Base-by-base conservation (phyloP, 2,113 vertebrate species). In the Peromyscus leucopus region DNA sequence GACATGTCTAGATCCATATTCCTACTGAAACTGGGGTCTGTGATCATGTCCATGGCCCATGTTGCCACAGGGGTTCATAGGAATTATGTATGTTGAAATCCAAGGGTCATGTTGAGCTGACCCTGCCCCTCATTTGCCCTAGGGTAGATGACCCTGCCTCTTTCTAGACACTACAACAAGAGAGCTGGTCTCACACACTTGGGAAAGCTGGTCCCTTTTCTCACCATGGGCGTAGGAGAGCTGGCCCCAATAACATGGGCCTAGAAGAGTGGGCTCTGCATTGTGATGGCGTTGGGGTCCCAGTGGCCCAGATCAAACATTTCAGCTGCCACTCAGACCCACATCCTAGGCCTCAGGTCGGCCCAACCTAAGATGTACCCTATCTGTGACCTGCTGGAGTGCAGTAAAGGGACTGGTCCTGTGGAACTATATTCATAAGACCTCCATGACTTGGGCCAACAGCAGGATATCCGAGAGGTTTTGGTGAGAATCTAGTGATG, bases 271-370 rank as follows among this genome's bases (percentile, higher is more conserved):
- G n/a, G 9, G 71, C 36, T 39, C 71, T 39, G 36, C 71, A 72
- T 72, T 17, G 21, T 17, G 17, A n/a, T 17, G 16, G 16, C 8
- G 36, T 1, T 1, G 36, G 3, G 7, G 7, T n/a, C 36, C 36
- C 36, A 39, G 71, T 22, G 8, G 17, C 19, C 7, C 31, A 7
- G 36, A 72, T 17, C 71, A n/a, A 39, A 2, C n/a, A 72, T 17
- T 72, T 72, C 31, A 72, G 19, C 71, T n/a, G 39, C 36, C 36
- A 21, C 17, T 17, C 36, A 72, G 36, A 72, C 7, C 6, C 36
- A 72, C 71, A n/a, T n/a, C 71, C 36, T n/a, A 7, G 36, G 31
- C 36, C 17, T 72, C 21, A 36, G 36, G 71, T n/a, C n/a, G 36
- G 36, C 17, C 36, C 36, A 72, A 36, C 36, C 17, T 21, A 72